Percentiles rank a stretch among this genome's conserved stretches.
Conservation (phyloP, 2,888 invertebrate species). For the Aplocera efformata region DNA sequence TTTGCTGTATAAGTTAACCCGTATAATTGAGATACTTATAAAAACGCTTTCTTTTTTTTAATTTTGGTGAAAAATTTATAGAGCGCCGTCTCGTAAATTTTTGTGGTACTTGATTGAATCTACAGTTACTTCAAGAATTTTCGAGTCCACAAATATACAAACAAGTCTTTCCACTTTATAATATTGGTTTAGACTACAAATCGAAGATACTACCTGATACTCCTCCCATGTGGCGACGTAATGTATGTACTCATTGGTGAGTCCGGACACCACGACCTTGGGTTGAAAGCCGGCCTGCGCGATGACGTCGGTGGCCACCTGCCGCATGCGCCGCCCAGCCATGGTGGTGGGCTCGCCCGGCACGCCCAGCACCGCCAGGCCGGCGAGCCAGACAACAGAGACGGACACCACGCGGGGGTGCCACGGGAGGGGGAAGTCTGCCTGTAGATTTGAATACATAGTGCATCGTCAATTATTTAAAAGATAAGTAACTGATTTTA, state of each 20-base stretch:
- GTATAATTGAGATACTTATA: too few relatives aligned
- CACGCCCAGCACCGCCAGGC: slow-evolving; percentile 85
- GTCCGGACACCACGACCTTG: slow-evolving; percentile 85
- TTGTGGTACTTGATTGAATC: too few relatives aligned
- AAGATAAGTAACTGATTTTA: too few relatives aligned
- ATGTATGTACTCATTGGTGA: slow-evolving; percentile 90
- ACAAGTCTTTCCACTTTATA: too few relatives aligned
- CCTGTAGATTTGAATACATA: slow-evolving; percentile 36
- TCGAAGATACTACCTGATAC: slow-evolving; percentile 85
- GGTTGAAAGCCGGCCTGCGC: slow-evolving; percentile 54
- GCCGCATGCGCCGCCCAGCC: slow-evolving; percentile 86
- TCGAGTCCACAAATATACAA: too few relatives aligned
- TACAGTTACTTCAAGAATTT: too few relatives aligned
- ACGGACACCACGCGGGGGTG: slow-evolving; percentile 87
- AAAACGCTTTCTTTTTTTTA: too few relatives aligned
- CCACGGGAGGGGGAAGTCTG: slow-evolving; percentile 86
- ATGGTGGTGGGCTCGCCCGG: slow-evolving; percentile 95
- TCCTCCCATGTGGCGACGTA: slow-evolving; percentile 92
- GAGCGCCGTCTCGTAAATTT: too few relatives aligned
- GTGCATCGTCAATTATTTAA: too few relatives aligned
- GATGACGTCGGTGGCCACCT: slow-evolving; percentile 62
- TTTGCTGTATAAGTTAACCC: too few relatives aligned
- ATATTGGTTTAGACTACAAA: too few relatives aligned
- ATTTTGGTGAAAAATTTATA: too few relatives aligned
- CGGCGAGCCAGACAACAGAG: slow-evolving; percentile 85